Evolutionary conservation across 2,888 invertebrate genomes (phyloP), one percentile per base, ranked within the genome.

Genomic region (Spialia ferax): DNA sequence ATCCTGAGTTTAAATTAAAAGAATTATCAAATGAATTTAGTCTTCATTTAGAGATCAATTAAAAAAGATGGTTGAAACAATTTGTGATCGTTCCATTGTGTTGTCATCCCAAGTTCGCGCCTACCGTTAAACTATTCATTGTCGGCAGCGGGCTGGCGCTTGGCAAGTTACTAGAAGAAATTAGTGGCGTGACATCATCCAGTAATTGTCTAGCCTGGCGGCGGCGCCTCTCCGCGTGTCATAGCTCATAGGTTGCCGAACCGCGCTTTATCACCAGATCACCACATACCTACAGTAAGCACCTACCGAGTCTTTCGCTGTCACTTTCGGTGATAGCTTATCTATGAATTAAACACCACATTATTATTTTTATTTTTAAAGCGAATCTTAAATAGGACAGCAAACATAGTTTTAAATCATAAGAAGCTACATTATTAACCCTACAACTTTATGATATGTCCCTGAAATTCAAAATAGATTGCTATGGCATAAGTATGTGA

Each of bases 101-200:
- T 3, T 23, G 13, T 23, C 18, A 35, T 15, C 26, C 64, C 50
- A 52, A 26, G 35, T 59, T 65, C 52, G 22, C 56, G 63, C 54
- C 56, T 59, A 38, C 52, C 52, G 42, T 65, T 65, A 59, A 65
- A 59, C 23, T 38, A 42, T 26, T 59, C 38, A 65, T 65, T 23
- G 59, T 38, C 26, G 42, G 50, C 38, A 32, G 8, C 15, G 10
- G 38, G n/a, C 38, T 38, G n/a, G 38, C 38, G 54, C 57, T 48
- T 38, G 38, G 38, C 48, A 42, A 18, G 42, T 29, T 29, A 63
- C 20, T 60, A 54, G 71, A 74, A 78, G 73, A 75, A 79, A 82
- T 82, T 79, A 81, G 76, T 75, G 76, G 72, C 74, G 75, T 86
- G 85, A 87, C 83, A 79, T 85, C 85, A 85, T 67, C 73, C 57